phyloP scores from a whole-genome alignment of 2,797 vertebrate species.

The Miichthys miiuy region DNA sequence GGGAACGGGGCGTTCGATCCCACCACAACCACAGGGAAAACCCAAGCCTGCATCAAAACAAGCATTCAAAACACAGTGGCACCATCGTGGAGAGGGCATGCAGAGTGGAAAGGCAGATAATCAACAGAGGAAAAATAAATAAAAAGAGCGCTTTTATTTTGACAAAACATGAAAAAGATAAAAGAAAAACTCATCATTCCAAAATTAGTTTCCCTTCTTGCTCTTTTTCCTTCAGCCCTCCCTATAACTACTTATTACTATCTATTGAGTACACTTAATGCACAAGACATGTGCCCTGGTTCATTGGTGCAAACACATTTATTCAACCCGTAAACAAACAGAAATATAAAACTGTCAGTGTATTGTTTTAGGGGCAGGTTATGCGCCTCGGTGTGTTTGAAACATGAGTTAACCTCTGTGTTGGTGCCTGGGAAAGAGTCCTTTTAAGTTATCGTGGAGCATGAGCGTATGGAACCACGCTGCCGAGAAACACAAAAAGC shows the following conservation, averaged over 20 bases:
- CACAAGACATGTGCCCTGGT: neutral
- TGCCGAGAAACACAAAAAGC: too few species aligned
- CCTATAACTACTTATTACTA: too few species aligned
- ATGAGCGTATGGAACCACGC: too few species aligned
- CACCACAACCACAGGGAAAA: slow-evolving; percentile 81
- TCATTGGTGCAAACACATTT: neutral
- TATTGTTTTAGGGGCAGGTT: neutral
- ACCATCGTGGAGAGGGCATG: slow-evolving; percentile 51
- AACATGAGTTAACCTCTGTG: too few species aligned
- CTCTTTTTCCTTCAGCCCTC: neutral
- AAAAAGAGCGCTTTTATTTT: neutral
- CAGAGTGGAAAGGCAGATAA: slow-evolving; percentile 29
- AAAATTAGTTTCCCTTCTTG: neutral
- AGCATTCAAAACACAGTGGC: slow-evolving; percentile 76
- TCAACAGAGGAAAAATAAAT: slow-evolving; percentile 11
- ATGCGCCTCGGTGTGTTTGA: too few species aligned
- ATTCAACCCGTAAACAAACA: neutral
- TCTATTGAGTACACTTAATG: neutral
- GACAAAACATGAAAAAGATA: neutral
- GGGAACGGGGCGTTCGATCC: slow-evolving; percentile 75
- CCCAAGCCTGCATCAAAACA: slow-evolving; percentile 85
- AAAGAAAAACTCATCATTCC: neutral
- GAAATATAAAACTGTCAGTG: neutral
- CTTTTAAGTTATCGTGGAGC: too few species aligned
- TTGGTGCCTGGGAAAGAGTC: too few species aligned